Evolutionary conservation across 2,113 vertebrate genomes (phyloP).

Genomic region (Polypterus bichir): DNA sequence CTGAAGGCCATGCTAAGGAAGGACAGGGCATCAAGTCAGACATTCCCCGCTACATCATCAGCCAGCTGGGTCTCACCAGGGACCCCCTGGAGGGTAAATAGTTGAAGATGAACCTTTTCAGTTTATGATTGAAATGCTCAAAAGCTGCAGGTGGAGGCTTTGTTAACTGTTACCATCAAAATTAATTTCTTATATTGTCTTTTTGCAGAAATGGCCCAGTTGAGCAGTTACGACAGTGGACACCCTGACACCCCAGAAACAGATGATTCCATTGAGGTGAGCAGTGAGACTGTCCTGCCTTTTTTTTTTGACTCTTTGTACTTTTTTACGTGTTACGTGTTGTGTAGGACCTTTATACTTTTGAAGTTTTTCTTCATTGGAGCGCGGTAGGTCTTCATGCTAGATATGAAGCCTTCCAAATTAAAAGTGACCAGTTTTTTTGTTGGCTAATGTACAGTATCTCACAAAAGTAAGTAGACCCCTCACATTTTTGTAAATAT

Average conservation of each 20-base stretch:
- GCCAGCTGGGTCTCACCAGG: constrained; percentile 89
- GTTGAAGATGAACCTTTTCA: too few species aligned
- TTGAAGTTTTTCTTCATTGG: background rate
- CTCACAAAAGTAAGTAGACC: too few species aligned
- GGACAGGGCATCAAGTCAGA: constrained; percentile 92
- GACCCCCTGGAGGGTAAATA: constrained; percentile 85
- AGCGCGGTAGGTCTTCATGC: too few species aligned
- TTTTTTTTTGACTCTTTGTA: background rate
- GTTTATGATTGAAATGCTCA: too few species aligned
- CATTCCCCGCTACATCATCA: constrained; percentile 92
- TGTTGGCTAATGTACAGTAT: too few species aligned
- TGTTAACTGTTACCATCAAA: too few species aligned
- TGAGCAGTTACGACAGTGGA: constrained; percentile 87
- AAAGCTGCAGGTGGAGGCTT: too few species aligned
- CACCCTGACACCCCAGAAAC: constrained; percentile 83
- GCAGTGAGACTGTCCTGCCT: constrained; percentile 3
- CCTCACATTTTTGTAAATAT: too few species aligned
- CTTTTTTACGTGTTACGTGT: background rate
- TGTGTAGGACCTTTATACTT: constrained; percentile 1
- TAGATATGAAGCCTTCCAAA: too few species aligned
- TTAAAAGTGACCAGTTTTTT: too few species aligned
- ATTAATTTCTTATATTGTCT: constrained; percentile 5
- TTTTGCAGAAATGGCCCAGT: constrained; percentile 83
- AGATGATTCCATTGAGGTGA: constrained; percentile 80
- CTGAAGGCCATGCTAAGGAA: constrained; percentile 93